These are phyloP conservation scores for Koerneria pararmatus DNA, from an alignment of 2,888 invertebrate genomes.

Conservation along the genomic window DNA sequence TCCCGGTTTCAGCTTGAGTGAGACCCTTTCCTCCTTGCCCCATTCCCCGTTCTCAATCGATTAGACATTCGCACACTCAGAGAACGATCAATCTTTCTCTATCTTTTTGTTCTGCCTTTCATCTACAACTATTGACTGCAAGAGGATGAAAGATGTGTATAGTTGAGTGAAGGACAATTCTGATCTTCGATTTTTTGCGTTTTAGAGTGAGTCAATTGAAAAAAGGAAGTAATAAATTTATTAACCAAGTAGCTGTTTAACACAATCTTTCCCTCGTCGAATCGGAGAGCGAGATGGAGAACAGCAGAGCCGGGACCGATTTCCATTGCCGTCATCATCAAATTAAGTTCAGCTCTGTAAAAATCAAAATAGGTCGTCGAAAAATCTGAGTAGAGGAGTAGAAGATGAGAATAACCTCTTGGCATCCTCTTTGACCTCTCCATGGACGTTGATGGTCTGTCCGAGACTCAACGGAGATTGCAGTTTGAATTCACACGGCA, in stretches of 20 bases:
- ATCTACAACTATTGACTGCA: no score
- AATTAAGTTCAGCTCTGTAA: slow-evolving; percentile 38
- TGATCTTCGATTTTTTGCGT: neutral
- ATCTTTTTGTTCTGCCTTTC: no score
- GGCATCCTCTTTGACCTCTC: slow-evolving; percentile 39
- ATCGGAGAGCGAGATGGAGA: slow-evolving; percentile 50
- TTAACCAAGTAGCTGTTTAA: slow-evolving; percentile 42
- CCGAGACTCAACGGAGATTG: slow-evolving; percentile 41
- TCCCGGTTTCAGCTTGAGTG: slow-evolving; percentile 44
- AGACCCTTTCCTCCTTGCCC: slow-evolving; percentile 55
- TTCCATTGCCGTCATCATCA: slow-evolving; percentile 36
- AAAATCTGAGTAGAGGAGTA: no score
- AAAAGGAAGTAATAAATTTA: neutral
- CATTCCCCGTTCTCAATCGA: slow-evolving; percentile 42
- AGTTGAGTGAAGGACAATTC: neutral
- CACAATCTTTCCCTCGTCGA: slow-evolving; percentile 53
- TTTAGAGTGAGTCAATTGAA: no score
- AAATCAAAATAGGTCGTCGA: neutral
- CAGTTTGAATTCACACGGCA: slow-evolving; percentile 48
- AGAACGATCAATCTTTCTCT: no score
- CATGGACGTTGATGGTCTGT: slow-evolving; percentile 48
- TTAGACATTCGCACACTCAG: no score
- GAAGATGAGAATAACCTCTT: slow-evolving; percentile 38
- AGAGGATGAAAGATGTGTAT: no score
- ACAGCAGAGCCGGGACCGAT: slow-evolving; percentile 40